A percentile compares a stretch with the other conserved stretches of the same genome.
Evolutionary conservation across 2,113 vertebrate species (phyloP).

Genomic region (Danionella cerebrum): DNA sequence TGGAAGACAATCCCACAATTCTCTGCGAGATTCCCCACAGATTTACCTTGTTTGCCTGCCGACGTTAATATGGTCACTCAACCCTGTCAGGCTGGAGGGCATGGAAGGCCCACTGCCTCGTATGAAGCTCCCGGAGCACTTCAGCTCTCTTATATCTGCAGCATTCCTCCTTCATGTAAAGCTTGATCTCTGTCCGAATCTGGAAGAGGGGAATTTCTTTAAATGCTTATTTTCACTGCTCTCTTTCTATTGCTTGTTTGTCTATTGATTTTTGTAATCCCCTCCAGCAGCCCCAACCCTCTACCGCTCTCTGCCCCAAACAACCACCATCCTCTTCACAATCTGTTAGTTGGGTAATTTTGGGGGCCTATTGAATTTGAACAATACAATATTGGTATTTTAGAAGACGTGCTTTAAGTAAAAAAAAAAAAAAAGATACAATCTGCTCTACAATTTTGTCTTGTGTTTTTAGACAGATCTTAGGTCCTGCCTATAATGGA

Average conservation of each 20-base stretch:
- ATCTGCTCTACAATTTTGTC: no score
- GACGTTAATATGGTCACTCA: slow-evolving; percentile 64
- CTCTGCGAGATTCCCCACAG: slow-evolving; percentile 15
- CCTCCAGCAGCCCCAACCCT: slow-evolving; percentile 33
- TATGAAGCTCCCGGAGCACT: slow-evolving; percentile 50
- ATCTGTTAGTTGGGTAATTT: neutral
- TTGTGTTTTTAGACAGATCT: no score
- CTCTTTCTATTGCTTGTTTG: slow-evolving; percentile 57
- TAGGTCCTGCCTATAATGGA: no score
- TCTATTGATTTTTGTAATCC: slow-evolving; percentile 62
- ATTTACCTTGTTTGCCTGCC: slow-evolving; percentile 43
- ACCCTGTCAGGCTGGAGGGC: slow-evolving; percentile 65
- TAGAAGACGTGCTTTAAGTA: no score
- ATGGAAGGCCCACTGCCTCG: slow-evolving; percentile 54
- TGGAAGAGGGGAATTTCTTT: slow-evolving; percentile 55
- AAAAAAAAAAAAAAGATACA: no score
- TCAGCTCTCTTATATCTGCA: slow-evolving; percentile 37
- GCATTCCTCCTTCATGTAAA: neutral
- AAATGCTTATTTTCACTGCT: slow-evolving; percentile 59
- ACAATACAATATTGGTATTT: no score
- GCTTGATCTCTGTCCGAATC: neutral
- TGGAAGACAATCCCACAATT: slow-evolving; percentile 35
- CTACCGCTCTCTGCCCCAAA: slow-evolving; percentile 30
- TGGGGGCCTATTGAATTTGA: neutral
- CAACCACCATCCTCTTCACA: neutral